Evolutionary conservation across 2,797 vertebrate species (phyloP).

Genomic region (Triplophysa bombifrons): DNA sequence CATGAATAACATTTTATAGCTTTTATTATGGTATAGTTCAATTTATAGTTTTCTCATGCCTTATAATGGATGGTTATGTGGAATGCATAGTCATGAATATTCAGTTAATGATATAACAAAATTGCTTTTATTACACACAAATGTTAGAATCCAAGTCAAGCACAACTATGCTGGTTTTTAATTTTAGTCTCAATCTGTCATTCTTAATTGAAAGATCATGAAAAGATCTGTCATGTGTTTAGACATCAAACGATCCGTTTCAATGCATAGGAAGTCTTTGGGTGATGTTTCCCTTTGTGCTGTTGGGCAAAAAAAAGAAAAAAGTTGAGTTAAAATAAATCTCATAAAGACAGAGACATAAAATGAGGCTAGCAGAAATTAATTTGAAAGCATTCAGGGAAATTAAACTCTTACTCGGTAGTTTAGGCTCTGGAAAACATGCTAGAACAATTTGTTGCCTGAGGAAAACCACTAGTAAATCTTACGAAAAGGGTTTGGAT

Average conservation of each 20-base stretch:
- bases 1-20: not conserved
- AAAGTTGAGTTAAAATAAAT: not conserved
- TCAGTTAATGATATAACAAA: not conserved
- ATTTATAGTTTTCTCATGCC: not conserved
- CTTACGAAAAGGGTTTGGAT: not conserved
- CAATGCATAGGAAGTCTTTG: not conserved
- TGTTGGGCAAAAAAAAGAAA: not conserved
- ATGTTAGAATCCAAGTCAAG: not conserved
- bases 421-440: not conserved
- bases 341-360: not conserved
- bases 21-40: not conserved
- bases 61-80: too few relatives aligned
- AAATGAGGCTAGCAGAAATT: not conserved
- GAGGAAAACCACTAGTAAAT: not conserved
- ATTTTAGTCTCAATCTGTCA: not conserved
- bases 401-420: not conserved
- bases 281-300: not conserved
- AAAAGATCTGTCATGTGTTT: too few relatives aligned
- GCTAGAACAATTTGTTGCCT: not conserved
- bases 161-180: not conserved
- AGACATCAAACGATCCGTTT: not conserved
- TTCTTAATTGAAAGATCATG: not conserved
- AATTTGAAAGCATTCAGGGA: not conserved
- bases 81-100: not conserved
- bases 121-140: not conserved